These are phyloP conservation scores for Drosophila mettleri DNA, from an alignment of 2,888 invertebrate genomes.

Conservation along the genomic window DNA sequence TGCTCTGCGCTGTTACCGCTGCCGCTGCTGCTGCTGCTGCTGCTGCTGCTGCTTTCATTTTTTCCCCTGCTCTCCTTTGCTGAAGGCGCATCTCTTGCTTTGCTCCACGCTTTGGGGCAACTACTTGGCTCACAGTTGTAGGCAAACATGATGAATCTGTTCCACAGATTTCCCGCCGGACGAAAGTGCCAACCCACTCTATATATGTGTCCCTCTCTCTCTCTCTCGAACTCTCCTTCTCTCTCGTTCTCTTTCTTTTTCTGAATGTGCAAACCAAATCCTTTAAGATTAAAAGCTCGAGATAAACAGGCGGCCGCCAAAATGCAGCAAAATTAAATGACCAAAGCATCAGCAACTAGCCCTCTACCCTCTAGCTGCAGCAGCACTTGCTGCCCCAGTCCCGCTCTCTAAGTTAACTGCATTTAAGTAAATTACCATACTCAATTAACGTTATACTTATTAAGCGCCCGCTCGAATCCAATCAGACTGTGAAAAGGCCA, in stretches of 20 bases:
- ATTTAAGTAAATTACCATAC: constrained; percentile 77
- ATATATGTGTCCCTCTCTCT: too few species aligned
- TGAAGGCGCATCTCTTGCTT: constrained; percentile 24
- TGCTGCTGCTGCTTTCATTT: constrained; percentile 1
- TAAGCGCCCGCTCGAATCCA: constrained; percentile 57
- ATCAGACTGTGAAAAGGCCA: constrained; percentile 47
- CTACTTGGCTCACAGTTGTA: constrained; percentile 70
- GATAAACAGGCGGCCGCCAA: constrained; percentile 64
- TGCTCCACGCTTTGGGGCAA: constrained; percentile 28
- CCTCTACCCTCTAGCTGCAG: neutral
- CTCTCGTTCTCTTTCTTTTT: neutral
- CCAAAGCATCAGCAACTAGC: constrained; percentile 10
- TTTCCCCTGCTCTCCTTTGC: constrained; percentile 5
- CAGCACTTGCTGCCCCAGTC: neutral
- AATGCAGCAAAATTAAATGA: constrained; percentile 65
- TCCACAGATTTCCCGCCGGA: constrained; percentile 78
- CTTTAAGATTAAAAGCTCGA: constrained; percentile 76
- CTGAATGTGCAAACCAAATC: constrained; percentile 60
- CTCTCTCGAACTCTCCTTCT: neutral
- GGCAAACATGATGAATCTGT: constrained; percentile 80
- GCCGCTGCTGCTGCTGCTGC: constrained; percentile 11
- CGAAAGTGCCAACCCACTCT: constrained; percentile 47
- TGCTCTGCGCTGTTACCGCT: constrained; percentile 14
- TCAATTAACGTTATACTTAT: constrained; percentile 74
- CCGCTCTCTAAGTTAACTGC: constrained; percentile 28